Conservation (phyloP, 2,113 vertebrate species). For the Bufo bufo region DNA sequence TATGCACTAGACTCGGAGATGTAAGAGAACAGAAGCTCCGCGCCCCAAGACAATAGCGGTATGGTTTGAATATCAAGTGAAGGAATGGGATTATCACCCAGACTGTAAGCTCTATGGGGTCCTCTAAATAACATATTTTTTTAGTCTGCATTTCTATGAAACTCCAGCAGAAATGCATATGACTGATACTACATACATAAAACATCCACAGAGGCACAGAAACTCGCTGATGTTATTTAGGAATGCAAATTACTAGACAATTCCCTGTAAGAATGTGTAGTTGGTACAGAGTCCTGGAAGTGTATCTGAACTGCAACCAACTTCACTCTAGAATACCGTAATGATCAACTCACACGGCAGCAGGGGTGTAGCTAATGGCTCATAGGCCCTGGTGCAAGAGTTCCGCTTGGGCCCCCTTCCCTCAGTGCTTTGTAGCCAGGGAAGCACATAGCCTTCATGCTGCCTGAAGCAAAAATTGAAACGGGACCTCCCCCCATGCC, state of each 20-base stretch:
- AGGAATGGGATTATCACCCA: neutral
- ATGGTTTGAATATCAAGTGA: conserved; percentile 24
- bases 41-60: neutral
- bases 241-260: neutral
- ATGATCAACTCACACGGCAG: neutral
- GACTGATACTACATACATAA: neutral
- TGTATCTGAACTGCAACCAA: neutral
- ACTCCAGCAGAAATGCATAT: neutral
- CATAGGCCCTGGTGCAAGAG: no score
- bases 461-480: no score
- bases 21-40: neutral
- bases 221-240: neutral
- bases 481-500: no score
- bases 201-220: neutral
- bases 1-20: neutral
- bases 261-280: neutral
- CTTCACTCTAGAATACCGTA: neutral
- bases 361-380: no score
- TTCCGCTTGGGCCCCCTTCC: no score
- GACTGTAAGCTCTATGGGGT: neutral
- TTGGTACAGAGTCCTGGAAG: neutral
- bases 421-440: no score
- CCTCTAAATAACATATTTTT: neutral
- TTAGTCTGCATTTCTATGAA: neutral
- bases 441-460: no score